Percentiles rank a stretch among this genome's conserved stretches.
Conservation (phyloP, 2,888 invertebrate species). For the Limnephilus marmoratus region DNA sequence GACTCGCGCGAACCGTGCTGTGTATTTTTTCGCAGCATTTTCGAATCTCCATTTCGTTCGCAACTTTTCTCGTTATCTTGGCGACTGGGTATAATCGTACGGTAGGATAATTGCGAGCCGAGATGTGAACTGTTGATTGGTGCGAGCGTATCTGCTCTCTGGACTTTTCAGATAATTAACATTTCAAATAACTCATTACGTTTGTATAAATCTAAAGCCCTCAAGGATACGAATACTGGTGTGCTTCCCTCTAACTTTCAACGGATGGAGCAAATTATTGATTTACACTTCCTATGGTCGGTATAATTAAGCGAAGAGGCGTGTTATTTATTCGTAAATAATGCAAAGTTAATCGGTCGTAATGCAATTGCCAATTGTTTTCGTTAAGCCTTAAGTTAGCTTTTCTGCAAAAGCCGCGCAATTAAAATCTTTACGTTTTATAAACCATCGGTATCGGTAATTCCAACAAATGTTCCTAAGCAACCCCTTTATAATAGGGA, state of each 20-base stretch:
- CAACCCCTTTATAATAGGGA: too few relatives aligned
- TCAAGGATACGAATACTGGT: neutral
- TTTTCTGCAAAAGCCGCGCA: too few relatives aligned
- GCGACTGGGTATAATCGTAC: slow-evolving; percentile 59
- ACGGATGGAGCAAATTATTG: neutral
- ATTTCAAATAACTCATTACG: slow-evolving; percentile 64
- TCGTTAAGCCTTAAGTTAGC: neutral
- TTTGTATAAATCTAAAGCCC: neutral
- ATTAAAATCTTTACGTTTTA: too few relatives aligned
- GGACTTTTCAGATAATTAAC: slow-evolving; percentile 56
- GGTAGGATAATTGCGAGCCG: slow-evolving; percentile 60
- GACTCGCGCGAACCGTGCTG: neutral
- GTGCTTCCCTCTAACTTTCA: neutral
- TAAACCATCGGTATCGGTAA: too few relatives aligned
- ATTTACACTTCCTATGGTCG: neutral
- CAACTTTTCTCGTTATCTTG: slow-evolving; percentile 52
- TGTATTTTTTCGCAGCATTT: slow-evolving; percentile 30
- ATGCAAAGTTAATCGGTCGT: neutral
- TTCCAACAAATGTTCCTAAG: too few relatives aligned
- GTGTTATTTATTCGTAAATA: neutral
- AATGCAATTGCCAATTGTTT: neutral
- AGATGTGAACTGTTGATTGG: slow-evolving; percentile 54
- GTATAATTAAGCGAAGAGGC: neutral
- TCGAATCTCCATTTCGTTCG: neutral
- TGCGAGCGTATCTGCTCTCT: slow-evolving; percentile 32